These are phyloP conservation scores for Melanotaenia pygmaea DNA, from an alignment of 2,797 vertebrate genomes.

Conservation along the genomic window DNA sequence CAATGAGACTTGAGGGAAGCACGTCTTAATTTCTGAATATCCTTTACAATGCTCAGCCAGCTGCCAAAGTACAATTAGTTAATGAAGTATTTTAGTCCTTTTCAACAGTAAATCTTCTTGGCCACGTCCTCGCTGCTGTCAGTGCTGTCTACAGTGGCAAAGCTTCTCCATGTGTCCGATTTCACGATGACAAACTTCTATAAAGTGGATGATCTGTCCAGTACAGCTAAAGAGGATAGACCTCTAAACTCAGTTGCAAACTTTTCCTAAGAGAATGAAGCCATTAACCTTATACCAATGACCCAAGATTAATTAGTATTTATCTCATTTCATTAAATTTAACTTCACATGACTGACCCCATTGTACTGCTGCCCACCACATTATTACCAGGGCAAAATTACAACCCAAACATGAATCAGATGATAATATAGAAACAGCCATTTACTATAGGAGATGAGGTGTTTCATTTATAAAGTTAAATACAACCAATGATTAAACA, in stretches of 20 bases:
- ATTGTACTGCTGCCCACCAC: conserved; percentile 20
- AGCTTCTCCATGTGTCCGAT: conserved; percentile 14
- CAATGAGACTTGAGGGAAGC: not conserved
- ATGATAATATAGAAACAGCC: conserved; percentile 21
- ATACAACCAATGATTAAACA: not conserved
- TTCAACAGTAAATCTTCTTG: not conserved
- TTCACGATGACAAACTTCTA: conserved; percentile 34
- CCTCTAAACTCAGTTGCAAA: conserved; percentile 27
- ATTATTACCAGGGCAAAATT: conserved; percentile 37
- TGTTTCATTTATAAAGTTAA: conserved; percentile 10
- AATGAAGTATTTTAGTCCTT: conserved; percentile 17
- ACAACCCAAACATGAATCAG: conserved; percentile 2
- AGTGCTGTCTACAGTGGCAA: not conserved
- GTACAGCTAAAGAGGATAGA: not conserved
- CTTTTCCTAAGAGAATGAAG: conserved; percentile 34
- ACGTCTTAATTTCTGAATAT: conserved; percentile 22
- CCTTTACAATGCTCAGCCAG: conserved; percentile 6
- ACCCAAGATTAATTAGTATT: conserved; percentile 56
- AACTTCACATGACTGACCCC: conserved; percentile 42
- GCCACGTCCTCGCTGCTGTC: not conserved
- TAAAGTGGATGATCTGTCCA: not conserved
- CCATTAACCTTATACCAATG: conserved; percentile 49
- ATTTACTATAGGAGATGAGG: not conserved
- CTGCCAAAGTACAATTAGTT: conserved; percentile 24
- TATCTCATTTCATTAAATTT: conserved; percentile 58